Percentiles rank a stretch among this genome's conserved stretches.
Evolutionary conservation across 92 coral and sea anemone genomes (phyloP).

Genomic region (Heliopora coerulea): DNA sequence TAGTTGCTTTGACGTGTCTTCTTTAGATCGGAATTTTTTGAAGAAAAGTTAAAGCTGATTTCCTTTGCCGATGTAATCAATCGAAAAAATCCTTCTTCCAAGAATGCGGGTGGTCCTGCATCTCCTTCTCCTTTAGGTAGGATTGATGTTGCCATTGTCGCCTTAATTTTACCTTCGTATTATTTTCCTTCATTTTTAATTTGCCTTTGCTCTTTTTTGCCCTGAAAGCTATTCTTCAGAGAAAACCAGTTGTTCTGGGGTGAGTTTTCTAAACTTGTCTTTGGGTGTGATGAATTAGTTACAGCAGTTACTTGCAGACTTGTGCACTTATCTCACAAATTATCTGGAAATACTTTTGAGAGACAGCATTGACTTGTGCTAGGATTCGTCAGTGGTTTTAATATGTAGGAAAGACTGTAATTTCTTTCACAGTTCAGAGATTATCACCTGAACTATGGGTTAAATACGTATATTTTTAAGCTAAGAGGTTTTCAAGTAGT

Average conservation of each 20-base stretch:
- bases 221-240: neutral
- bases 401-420: no score
- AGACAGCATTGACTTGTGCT: no score
- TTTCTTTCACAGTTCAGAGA: no score
- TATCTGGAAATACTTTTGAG: no score
- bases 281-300: no score
- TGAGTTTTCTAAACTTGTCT: neutral
- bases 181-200: neutral
- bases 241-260: neutral
- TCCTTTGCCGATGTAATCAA: slow-evolving; percentile 21
- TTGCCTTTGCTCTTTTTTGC: neutral
- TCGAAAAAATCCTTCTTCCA: neutral
- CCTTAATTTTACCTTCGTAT: neutral
- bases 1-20: neutral
- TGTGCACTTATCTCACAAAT: no score
- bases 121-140: neutral
- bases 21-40: slow-evolving; percentile 12
- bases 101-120: neutral
- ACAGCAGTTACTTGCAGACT: no score
- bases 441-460: no score
- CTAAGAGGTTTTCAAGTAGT: no score
- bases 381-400: no score
- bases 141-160: neutral
- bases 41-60: slow-evolving; percentile 17
- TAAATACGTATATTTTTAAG: no score